phyloP scores from a whole-genome alignment of 1,140 invertebrate species.

The Leptinotarsa undecemlineata region DNA sequence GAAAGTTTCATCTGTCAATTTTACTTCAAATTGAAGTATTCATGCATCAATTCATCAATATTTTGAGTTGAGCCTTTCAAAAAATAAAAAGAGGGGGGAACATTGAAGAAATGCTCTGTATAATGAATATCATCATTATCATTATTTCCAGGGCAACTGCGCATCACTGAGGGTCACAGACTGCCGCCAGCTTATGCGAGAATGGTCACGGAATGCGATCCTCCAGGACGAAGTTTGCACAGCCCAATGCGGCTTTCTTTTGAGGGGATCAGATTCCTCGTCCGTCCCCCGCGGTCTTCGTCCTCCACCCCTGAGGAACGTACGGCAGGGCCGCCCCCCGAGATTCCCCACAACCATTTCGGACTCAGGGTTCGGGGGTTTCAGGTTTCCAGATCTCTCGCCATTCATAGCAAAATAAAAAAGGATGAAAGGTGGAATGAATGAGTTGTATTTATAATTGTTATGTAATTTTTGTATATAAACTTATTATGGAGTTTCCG shows the following conservation, averaged over 20 bases:
- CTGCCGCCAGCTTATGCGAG: conserved; percentile 78
- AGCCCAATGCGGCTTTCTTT: conserved; percentile 78
- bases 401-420: conserved; percentile 59
- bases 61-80: too few species aligned
- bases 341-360: conserved; percentile 45
- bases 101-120: too few species aligned
- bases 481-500: not conserved
- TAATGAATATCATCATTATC: not conserved
- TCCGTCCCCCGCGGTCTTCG: conserved; percentile 43
- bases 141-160: conserved; percentile 77
- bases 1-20: too few species aligned
- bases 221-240: conserved; percentile 85
- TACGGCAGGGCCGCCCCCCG: conserved; percentile 49
- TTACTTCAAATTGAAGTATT: too few species aligned
- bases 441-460: not conserved
- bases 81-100: too few species aligned
- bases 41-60: too few species aligned
- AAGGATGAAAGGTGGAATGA: not conserved
- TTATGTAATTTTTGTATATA: conserved; percentile 7
- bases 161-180: conserved; percentile 87
- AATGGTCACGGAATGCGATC: conserved; percentile 81
- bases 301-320: conserved; percentile 53
- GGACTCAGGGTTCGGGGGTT: conserved; percentile 54
- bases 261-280: conserved; percentile 53
- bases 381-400: conserved; percentile 66